Conservation (phyloP, 2,888 invertebrate genomes). For the Melolontha melolontha region DNA sequence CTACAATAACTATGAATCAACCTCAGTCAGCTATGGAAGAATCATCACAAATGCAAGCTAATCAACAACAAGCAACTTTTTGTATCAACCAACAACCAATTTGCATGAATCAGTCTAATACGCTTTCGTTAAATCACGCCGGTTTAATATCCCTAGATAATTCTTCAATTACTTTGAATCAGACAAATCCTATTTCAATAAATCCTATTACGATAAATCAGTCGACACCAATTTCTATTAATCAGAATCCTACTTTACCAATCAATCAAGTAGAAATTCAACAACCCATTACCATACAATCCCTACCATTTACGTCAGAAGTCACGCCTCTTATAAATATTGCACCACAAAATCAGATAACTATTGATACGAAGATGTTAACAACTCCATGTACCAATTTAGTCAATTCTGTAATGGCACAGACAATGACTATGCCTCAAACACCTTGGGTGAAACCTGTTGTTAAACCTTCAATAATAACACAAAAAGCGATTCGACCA, state of each 20-base stretch:
- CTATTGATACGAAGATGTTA: conserved; percentile 58
- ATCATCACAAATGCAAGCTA: conserved; percentile 21
- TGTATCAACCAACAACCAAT: conserved; percentile 58
- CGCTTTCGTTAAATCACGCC: conserved; percentile 44
- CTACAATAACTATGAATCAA: conserved; percentile 38
- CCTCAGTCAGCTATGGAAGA: conserved; percentile 39
- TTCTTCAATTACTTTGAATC: conserved; percentile 45
- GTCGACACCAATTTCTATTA: conserved; percentile 49
- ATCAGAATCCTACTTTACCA: conserved; percentile 50
- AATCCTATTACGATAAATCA: conserved; percentile 53
- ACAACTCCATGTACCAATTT: conserved; percentile 51
- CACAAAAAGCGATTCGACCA: conserved; percentile 56
- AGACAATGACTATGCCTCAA: conserved; percentile 56
- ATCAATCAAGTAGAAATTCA: conserved; percentile 52
- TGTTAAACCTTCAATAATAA: conserved; percentile 53
- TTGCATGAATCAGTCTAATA: conserved; percentile 56
- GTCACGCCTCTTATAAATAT: conserved; percentile 57
- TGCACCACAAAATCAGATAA: conserved; percentile 57
- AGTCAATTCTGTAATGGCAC: conserved; percentile 52
- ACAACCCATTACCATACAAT: conserved; percentile 59
- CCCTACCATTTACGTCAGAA: conserved; percentile 56
- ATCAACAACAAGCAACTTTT: conserved; percentile 47
- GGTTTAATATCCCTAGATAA: conserved; percentile 48
- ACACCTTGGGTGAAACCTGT: conserved; percentile 59
- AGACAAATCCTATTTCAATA: conserved; percentile 40